phyloP scores from a whole-genome alignment of 2,888 invertebrate genomes.

The Dugesia japonica region DNA sequence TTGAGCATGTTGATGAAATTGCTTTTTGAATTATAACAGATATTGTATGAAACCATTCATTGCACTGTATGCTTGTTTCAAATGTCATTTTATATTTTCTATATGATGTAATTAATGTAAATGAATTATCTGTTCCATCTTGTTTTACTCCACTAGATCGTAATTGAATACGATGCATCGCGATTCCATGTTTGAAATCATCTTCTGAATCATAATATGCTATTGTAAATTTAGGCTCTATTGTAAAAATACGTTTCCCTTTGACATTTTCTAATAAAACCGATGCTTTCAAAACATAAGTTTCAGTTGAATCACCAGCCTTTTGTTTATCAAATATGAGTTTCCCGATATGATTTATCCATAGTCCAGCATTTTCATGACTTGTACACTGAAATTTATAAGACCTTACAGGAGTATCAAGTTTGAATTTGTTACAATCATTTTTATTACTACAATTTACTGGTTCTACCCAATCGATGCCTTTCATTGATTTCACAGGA shows the following conservation, averaged over 20 bases:
- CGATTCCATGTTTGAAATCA: neutral
- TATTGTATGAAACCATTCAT: neutral
- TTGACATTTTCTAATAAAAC: neutral
- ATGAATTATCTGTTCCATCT: neutral
- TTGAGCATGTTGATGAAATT: neutral
- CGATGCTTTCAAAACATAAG: neutral
- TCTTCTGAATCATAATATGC: neutral
- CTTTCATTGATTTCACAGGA: constrained; percentile 4
- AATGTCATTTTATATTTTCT: constrained; percentile 7
- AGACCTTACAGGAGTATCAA: neutral
- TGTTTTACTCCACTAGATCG: neutral
- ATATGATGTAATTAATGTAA: neutral
- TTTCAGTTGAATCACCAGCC: neutral
- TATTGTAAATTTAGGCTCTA: neutral
- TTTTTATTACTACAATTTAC: neutral
- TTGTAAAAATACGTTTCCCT: neutral
- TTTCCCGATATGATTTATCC: constrained; percentile 20
- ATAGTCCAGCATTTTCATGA: neutral
- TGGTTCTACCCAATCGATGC: neutral
- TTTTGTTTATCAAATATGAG: neutral
- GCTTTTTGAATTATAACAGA: neutral
- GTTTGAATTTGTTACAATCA: constrained; percentile 4
- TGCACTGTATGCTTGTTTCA: neutral
- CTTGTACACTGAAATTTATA: neutral
- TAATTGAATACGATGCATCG: neutral